A percentile compares a stretch with the other conserved stretches of the same genome.
phyloP scores from a whole-genome alignment of 2,888 invertebrate species.

The Euzophera pinguis region DNA sequence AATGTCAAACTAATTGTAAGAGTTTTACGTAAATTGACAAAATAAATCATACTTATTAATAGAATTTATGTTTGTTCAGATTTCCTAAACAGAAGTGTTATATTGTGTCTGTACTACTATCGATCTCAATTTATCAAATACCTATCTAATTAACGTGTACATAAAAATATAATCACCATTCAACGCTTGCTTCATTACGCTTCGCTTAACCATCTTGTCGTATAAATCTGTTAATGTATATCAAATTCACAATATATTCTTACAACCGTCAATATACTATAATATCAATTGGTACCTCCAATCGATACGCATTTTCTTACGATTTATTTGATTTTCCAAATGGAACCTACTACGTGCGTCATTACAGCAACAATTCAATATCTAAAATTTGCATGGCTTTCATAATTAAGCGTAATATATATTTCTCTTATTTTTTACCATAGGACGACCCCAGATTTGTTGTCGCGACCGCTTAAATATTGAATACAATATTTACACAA shows the following conservation, averaged over 20 bases:
- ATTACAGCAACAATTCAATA: no score
- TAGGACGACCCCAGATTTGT: no score
- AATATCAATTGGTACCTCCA: no score
- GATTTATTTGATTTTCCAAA: no score
- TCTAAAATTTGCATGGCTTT: no score
- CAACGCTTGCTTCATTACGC: no score
- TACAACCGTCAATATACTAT: no score
- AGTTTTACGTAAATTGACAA: slow-evolving; percentile 2
- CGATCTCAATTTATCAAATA: not conserved
- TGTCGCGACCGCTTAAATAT: slow-evolving; percentile 46
- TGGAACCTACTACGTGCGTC: no score
- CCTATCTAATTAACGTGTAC: not conserved
- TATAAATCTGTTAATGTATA: not conserved
- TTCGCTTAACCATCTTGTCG: not conserved
- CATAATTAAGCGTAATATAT: no score
- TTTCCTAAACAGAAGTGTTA: not conserved
- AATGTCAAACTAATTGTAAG: not conserved
- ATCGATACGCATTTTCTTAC: no score
- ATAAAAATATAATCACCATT: not conserved
- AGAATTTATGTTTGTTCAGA: not conserved
- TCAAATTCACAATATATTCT: no score
- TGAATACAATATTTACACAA: slow-evolving; percentile 58
- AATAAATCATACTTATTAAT: slow-evolving; percentile 1
- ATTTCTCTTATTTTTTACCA: no score
- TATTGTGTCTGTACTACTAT: not conserved